These are phyloP conservation scores for Lampris incognitus DNA, from an alignment of 2,113 vertebrate species.

Conservation along the genomic window DNA sequence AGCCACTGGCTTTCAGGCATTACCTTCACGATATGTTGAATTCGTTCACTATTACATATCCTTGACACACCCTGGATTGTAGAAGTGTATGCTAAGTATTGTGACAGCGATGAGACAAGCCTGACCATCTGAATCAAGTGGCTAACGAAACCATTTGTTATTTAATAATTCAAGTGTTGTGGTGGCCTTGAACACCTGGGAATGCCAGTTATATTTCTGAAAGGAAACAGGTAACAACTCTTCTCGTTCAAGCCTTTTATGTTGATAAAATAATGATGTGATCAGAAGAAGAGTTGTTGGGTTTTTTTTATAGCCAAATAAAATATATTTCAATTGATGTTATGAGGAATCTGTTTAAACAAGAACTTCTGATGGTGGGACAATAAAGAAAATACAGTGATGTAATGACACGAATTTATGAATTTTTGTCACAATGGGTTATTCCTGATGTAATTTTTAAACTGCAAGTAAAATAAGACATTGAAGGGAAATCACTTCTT, in stretches of 20 bases:
- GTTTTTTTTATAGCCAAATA: constrained; percentile 6
- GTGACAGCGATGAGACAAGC: not conserved
- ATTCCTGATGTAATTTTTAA: too few species aligned
- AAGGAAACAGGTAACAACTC: constrained; percentile 7
- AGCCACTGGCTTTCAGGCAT: constrained; percentile 13
- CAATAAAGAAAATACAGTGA: too few species aligned
- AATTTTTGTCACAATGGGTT: too few species aligned
- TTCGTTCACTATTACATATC: too few species aligned
- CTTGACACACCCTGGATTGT: not conserved
- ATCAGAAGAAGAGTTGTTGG: constrained; percentile 40
- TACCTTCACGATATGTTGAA: too few species aligned
- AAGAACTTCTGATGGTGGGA: too few species aligned
- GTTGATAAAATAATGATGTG: constrained; percentile 36
- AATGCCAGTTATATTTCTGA: constrained; percentile 7
- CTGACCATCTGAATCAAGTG: constrained; percentile 21
- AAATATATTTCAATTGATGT: not conserved
- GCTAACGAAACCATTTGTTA: not conserved
- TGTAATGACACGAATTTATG: too few species aligned
- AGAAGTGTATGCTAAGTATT: not conserved
- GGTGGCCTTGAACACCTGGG: constrained; percentile 45
- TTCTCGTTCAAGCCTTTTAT: constrained; percentile 57
- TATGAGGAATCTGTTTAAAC: not conserved
- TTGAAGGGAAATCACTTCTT: too few species aligned
- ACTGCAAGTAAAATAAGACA: too few species aligned
- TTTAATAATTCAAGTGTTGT: constrained; percentile 28